These are phyloP conservation scores for Stictocephala bisonia DNA, from an alignment of 2,888 invertebrate genomes.

Conservation along the genomic window DNA sequence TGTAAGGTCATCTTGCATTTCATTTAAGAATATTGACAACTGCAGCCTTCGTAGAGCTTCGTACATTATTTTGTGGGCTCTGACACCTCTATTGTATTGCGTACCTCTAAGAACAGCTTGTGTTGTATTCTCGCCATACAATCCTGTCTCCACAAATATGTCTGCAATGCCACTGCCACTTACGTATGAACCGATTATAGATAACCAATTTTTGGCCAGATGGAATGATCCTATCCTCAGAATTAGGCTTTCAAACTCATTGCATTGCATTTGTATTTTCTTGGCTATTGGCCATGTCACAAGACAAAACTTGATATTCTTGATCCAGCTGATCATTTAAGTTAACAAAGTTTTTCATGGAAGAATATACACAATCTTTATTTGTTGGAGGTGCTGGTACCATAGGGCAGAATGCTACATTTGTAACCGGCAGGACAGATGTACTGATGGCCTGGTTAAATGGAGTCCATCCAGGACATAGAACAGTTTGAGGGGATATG, in stretches of 20 bases:
- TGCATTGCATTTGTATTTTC: neutral
- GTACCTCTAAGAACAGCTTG: neutral
- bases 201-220: conserved; percentile 6
- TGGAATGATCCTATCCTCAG: neutral
- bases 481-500: neutral
- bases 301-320: neutral
- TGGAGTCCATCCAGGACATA: conserved; percentile 9
- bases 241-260: neutral
- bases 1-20: neutral
- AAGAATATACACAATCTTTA: conserved; percentile 2
- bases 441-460: neutral
- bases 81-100: neutral
- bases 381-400: neutral
- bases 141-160: neutral
- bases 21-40: neutral
- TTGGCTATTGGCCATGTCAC: conserved; percentile 14
- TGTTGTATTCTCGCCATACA: neutral
- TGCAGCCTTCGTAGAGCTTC: conserved; percentile 5
- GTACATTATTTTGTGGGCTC: conserved; percentile 8
- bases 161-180: conserved; percentile 1
- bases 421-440: neutral
- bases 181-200: neutral
- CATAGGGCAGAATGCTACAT: conserved; percentile 1
- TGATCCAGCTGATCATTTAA: conserved; percentile 3
- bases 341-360: neutral